Evolutionary conservation across 2,113 vertebrate species (phyloP), one percentile per base, ranked within the genome.

Genomic region (Pachyramphus minor): DNA sequence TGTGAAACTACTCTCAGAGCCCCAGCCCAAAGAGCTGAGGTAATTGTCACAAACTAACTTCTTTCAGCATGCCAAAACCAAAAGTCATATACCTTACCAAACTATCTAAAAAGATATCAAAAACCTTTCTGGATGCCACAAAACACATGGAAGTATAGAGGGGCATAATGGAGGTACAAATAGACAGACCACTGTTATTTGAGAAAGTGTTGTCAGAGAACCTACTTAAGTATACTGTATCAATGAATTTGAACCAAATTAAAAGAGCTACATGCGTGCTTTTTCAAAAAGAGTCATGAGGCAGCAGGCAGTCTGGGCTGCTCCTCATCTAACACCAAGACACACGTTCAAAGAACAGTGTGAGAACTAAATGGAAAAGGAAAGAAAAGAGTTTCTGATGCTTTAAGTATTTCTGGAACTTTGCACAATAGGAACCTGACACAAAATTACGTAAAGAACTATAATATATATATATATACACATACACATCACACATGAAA

Each of bases 171-270:
- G 23, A 56, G 67, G 13, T 8, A 8, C 42, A 42, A 22, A 39
- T 4, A 84, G 44, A 82, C 14, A 50, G 17, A 49, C 72, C 76
- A 16, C 4, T 20, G 7, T 58, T 82, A 21, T 2, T 59, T 42
- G 50, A 80, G 17, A 37, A 84, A 60, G 45, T 41, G 78, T 39
- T 64, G 9, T 49, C 77, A 63, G 12, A 58, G 20, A 77, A 78
- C 49, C 35, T 58, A 9, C 0, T 0, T 22, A 56, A 63, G 5
- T n/a, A 55, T 27, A 37, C 14, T 33, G 6, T 44, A 75, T 20
- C 8, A 35, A 72, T 52, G 37, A 72, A 69, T 27, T 49, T 19
- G 82, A 84, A 75, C 28, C 49, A 94, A 93, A 91, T 49, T 56
- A 56, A 68, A 89, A 78, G 5, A 82, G 25, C 37, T 78, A 37